These are phyloP conservation scores for Ellobius talpinus DNA, from an alignment of 2,113 vertebrate genomes.

Conservation along the genomic window DNA sequence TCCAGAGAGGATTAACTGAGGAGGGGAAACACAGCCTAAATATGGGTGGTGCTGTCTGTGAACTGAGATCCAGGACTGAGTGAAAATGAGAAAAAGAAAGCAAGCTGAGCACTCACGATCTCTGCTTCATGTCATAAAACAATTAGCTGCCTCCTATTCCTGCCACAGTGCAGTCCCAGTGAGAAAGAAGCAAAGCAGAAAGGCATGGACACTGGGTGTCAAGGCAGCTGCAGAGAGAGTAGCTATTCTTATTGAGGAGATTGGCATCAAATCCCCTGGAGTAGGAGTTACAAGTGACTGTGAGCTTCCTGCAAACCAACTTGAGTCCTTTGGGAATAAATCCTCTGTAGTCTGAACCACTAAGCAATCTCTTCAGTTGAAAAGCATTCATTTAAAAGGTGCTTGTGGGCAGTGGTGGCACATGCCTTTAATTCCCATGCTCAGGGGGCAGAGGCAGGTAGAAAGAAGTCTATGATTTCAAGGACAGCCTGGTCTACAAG, in stretches of 20 bases:
- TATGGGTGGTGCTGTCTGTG: not conserved
- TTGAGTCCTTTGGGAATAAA: not conserved
- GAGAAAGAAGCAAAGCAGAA: no score
- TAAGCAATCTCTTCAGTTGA: not conserved
- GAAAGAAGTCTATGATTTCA: not conserved
- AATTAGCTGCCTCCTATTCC: not conserved
- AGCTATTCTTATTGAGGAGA: not conserved
- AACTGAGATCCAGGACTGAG: not conserved
- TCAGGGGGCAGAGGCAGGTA: not conserved
- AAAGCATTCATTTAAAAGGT: not conserved
- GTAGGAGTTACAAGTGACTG: not conserved
- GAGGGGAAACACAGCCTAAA: not conserved
- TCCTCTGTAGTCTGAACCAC: not conserved
- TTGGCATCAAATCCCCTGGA: not conserved
- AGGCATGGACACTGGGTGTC: not conserved
- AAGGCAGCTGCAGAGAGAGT: not conserved
- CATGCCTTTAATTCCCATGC: not conserved
- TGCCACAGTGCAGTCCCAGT: not conserved
- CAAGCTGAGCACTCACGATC: no score
- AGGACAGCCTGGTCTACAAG: not conserved
- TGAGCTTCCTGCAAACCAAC: not conserved
- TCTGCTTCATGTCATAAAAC: not conserved
- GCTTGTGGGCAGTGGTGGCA: not conserved
- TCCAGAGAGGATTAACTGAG: not conserved
- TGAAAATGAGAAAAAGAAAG: not conserved